These are phyloP conservation scores for Petrocephalus sullivani DNA, from an alignment of 2,797 vertebrate species.

Conservation along the genomic window DNA sequence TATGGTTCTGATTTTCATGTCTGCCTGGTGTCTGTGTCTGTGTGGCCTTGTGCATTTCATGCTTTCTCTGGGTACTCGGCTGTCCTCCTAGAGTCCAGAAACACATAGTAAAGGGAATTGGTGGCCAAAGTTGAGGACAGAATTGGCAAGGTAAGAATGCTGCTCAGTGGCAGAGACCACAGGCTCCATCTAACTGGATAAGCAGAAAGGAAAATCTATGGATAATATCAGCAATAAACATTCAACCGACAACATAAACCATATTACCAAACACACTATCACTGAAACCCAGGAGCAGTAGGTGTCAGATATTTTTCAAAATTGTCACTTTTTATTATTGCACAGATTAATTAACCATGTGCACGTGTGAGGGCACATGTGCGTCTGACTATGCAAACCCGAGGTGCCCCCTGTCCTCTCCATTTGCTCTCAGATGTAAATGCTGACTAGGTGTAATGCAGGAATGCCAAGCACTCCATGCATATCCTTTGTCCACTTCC, in stretches of 20 bases:
- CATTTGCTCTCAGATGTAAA: constrained; percentile 66
- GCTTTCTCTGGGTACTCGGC: not conserved
- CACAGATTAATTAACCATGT: not conserved
- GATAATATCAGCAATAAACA: not conserved
- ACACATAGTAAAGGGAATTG: not conserved
- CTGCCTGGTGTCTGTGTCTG: not conserved
- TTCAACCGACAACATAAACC: not conserved
- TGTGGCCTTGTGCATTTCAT: not conserved
- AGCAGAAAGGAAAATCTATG: not conserved
- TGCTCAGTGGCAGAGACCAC: not conserved
- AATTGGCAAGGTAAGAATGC: not conserved
- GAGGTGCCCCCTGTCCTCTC: constrained; percentile 39
- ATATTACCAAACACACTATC: not conserved
- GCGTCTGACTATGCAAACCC: not conserved
- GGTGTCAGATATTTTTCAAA: not conserved
- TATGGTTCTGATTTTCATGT: not conserved
- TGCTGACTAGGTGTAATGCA: constrained; percentile 66
- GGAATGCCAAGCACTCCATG: constrained; percentile 64
- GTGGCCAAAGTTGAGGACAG: not conserved
- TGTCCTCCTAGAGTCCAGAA: not conserved
- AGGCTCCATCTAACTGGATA: not conserved
- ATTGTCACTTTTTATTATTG: not conserved
- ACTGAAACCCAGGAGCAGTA: not conserved
- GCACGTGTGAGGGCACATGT: not conserved
- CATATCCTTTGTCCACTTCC: constrained; percentile 71